Percentiles rank a stretch among this genome's conserved stretches.
phyloP scores from a whole-genome alignment of 23 tunicate species.

The Clavelina lepadiformis region DNA sequence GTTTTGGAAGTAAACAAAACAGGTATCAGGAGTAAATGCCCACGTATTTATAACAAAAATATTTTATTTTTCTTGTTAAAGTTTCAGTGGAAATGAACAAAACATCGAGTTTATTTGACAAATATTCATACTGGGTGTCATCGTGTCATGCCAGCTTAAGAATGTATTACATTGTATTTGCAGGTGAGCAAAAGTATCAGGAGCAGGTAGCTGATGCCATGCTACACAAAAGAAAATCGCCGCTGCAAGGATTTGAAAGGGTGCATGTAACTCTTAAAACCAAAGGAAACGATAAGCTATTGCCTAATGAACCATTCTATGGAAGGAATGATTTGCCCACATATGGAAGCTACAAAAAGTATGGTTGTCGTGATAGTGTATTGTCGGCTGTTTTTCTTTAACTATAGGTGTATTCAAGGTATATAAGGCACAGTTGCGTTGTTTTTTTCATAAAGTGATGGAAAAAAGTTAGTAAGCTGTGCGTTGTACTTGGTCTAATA shows the following conservation, averaged over 20 bases:
- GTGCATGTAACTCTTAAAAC: not conserved
- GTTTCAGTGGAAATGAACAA: not conserved
- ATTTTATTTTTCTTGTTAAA: not conserved
- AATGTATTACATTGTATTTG: not conserved
- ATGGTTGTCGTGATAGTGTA: no score
- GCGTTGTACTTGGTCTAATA: no score
- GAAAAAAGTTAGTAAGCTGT: no score
- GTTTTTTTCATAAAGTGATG: no score
- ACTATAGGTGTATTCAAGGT: no score
- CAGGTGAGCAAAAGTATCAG: constrained; percentile 22
- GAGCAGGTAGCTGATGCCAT: constrained; percentile 19
- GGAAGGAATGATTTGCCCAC: constrained; percentile 19
- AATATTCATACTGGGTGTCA: no score
- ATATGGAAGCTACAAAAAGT: constrained; percentile 40
- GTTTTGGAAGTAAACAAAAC: not conserved
- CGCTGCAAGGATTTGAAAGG: constrained; percentile 11
- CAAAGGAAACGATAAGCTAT: not conserved
- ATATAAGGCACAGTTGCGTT: no score
- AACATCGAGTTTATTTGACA: no score
- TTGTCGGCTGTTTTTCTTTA: no score
- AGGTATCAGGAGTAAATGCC: constrained; percentile 1
- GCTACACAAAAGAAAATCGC: constrained; percentile 25
- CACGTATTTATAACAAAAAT: not conserved
- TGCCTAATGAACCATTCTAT: constrained; percentile 26
- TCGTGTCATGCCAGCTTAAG: no score